Conservation (phyloP, 2,888 invertebrate species). For the Eudemis profundana region DNA sequence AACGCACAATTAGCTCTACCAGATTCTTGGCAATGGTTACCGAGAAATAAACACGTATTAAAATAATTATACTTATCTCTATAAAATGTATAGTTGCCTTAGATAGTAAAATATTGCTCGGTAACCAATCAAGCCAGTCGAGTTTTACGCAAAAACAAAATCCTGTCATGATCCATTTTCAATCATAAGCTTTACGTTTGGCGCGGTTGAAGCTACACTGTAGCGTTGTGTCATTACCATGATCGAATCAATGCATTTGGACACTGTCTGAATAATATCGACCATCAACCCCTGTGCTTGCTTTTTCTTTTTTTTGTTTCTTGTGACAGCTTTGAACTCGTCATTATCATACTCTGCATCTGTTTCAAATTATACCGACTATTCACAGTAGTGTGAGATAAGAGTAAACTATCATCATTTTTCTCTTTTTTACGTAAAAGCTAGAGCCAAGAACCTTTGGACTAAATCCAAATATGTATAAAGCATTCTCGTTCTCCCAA, state of each 20-base stretch:
- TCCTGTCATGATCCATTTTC: slow-evolving; percentile 68
- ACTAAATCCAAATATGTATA: slow-evolving; percentile 61
- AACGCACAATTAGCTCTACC: slow-evolving; percentile 77
- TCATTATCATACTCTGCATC: slow-evolving; percentile 31
- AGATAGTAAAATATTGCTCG: slow-evolving; percentile 63
- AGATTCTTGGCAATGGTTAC: slow-evolving; percentile 69
- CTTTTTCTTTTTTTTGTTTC: slow-evolving; percentile 47
- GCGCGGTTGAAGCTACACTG: slow-evolving; percentile 41
- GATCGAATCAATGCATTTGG: slow-evolving; percentile 34
- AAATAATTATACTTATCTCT: slow-evolving; percentile 24
- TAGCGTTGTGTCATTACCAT: slow-evolving; percentile 35
- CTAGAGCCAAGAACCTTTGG: slow-evolving; percentile 67
- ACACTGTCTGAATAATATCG: slow-evolving; percentile 28
- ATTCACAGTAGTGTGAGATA: slow-evolving; percentile 24
- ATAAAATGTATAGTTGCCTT: slow-evolving; percentile 8
- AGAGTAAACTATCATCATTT: slow-evolving; percentile 25
- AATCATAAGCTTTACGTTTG: slow-evolving; percentile 62
- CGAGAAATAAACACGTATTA: slow-evolving; percentile 61
- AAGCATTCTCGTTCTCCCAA: slow-evolving; percentile 51
- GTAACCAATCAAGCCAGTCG: slow-evolving; percentile 66
- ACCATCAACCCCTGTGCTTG: slow-evolving; percentile 61
- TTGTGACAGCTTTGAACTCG: slow-evolving; percentile 38
- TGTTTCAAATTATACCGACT: slow-evolving; percentile 26
- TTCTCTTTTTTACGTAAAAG: slow-evolving; percentile 48
- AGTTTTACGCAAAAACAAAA: slow-evolving; percentile 73